Base-by-base conservation (phyloP, 1,140 invertebrate genomes). In the Ostrea denselamellosa region DNA sequence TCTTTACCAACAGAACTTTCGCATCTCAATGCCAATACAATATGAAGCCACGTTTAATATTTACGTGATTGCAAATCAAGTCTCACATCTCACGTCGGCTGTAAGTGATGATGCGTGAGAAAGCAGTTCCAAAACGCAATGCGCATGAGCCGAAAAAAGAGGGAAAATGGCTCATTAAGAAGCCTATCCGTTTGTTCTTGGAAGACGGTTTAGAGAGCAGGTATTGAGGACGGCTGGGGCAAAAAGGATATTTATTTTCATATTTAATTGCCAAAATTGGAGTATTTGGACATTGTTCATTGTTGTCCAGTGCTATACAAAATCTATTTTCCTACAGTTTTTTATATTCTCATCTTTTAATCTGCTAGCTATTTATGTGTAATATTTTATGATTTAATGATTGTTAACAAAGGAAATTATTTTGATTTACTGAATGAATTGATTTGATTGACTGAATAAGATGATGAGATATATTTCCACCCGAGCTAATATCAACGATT, bases 1-100 rank as follows among this genome's bases (percentile, higher is more conserved):
- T 34, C 25, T 34, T 77, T 77, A 25, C 68, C 68, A 25, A 77
- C 25, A 14, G 68, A 77, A 77, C 68, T 77, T 34, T 77, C 68
- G 25, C 68, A 77, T 17, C 68, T 77, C 25, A 77, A 77, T 34
- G 68, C 68, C 14, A 68, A 68, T 68, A n/a, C 22, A 22, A 77
- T 77, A 77, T 77, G 68, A 77, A 22, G 28, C 28, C 25, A 28
- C 14, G 68, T 28, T 28, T 34, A 8, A 77, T 28, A 77, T 77
- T 34, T 28, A 62, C 3, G 58, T 8, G 22, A 77, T 28, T 28
- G 68, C 14, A 25, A 10, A 77, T 34, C 12, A 8, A 8, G 28
- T 34, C 25, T 10, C 22, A 28, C 68, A 77, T 34, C 7, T 62
- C n/a, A 0, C 54, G 54, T 28, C 28, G 68, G 12, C 68, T n/a